Percentiles rank a stretch among this genome's conserved stretches.
Evolutionary conservation across 2,113 vertebrate species (phyloP).

Genomic region (Paradoxurus hermaphroditus): DNA sequence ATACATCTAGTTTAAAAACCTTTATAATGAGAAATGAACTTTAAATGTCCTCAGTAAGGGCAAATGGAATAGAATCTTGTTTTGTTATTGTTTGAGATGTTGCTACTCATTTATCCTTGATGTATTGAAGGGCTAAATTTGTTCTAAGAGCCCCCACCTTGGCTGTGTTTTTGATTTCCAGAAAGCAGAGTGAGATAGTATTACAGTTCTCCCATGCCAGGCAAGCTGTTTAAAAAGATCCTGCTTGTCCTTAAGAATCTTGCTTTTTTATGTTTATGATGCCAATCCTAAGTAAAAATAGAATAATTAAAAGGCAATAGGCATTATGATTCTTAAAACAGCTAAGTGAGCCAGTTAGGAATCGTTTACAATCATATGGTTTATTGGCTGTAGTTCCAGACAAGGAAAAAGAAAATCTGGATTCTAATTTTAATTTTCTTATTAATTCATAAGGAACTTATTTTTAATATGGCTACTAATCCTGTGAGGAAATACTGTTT

Average conservation of each 20-base stretch:
- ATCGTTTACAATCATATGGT: neutral
- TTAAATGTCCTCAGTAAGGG: neutral
- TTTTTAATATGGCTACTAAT: neutral
- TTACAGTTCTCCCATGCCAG: neutral
- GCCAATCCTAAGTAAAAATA: neutral
- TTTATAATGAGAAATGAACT: constrained; percentile 4
- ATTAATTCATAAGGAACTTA: neutral
- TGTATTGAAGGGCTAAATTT: neutral
- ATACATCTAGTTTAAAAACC: neutral
- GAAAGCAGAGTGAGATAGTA: constrained; percentile 7
- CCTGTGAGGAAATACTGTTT: neutral
- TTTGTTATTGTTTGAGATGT: neutral
- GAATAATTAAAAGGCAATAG: neutral
- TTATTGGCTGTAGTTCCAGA: neutral
- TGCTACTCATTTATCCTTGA: neutral
- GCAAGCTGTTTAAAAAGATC: constrained; percentile 7
- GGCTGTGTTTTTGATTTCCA: constrained; percentile 26
- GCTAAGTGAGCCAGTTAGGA: neutral
- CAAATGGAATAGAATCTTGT: neutral
- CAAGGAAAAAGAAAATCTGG: neutral
- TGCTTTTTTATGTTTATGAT: neutral
- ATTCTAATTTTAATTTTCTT: constrained; percentile 21
- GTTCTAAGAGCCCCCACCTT: neutral
- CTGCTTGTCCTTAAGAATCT: neutral
- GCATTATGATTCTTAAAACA: neutral